phyloP scores from a whole-genome alignment of 2,888 invertebrate species.

The Chloromyia formosa region DNA sequence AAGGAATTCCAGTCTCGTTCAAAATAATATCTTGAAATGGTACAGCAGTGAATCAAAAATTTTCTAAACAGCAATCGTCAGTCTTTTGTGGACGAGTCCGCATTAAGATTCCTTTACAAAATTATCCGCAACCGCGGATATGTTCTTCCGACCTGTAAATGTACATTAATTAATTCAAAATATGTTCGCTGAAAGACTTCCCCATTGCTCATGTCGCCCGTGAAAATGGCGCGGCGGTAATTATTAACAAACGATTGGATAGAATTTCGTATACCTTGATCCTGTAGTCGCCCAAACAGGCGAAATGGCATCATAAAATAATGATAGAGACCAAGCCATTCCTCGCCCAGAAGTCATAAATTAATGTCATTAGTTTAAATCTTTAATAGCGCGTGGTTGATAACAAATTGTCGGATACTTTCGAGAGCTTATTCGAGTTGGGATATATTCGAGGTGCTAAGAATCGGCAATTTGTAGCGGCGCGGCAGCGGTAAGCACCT shows the following conservation, averaged over 20 bases:
- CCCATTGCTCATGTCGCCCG: background rate
- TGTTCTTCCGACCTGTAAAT: too few species aligned
- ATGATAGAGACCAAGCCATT: conserved; percentile 1
- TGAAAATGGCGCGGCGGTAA: background rate
- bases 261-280: background rate
- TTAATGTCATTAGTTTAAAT: conserved; percentile 50
- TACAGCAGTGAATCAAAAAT: too few species aligned
- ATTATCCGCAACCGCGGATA: too few species aligned
- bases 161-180: background rate
- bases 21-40: too few species aligned
- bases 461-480: background rate
- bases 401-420: conserved; percentile 44
- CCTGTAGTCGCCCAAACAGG: background rate
- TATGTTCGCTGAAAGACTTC: background rate
- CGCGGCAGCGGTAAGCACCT: too few species aligned
- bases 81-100: too few species aligned
- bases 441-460: background rate
- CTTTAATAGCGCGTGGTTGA: conserved; percentile 46
- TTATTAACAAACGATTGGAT: background rate
- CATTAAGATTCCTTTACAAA: too few species aligned
- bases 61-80: too few species aligned
- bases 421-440: background rate
- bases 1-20: too few species aligned
- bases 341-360: conserved; percentile 37
- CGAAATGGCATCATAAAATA: background rate